phyloP scores from a whole-genome alignment of 1,140 invertebrate genomes.

The Drosophila pectinifera region DNA sequence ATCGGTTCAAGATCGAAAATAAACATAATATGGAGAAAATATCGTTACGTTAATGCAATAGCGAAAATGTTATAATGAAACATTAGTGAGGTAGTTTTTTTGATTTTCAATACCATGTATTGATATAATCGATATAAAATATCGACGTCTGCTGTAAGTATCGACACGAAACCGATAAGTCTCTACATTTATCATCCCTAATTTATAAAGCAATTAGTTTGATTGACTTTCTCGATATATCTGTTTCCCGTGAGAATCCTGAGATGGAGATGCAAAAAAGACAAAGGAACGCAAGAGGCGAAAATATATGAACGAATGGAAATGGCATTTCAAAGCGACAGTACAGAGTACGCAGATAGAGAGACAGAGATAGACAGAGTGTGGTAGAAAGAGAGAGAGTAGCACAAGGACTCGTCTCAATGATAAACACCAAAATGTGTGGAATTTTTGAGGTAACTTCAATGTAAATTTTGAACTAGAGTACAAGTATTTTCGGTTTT shows the following conservation, averaged over 20 bases:
- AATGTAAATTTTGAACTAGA: conserved; percentile 11
- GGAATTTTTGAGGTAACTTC: conserved; percentile 16
- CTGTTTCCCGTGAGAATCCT: conserved; percentile 5
- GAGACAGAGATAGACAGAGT: conserved; percentile 22
- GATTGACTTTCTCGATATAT: conserved; percentile 25
- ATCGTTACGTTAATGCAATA: background rate
- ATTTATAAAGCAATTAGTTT: conserved; percentile 25
- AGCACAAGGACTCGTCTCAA: conserved; percentile 34
- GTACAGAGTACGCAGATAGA: conserved; percentile 15
- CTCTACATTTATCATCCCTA: background rate
- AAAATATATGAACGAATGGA: conserved; percentile 20
- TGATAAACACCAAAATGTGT: conserved; percentile 26
- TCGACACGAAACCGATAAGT: background rate
- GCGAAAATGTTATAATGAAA: background rate
- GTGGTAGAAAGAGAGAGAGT: conserved; percentile 38
- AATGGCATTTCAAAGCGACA: conserved; percentile 52
- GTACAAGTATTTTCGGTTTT: conserved; percentile 22
- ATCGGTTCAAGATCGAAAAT: background rate
- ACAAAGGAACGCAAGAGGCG: conserved; percentile 21
- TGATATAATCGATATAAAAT: no score
- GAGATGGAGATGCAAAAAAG: conserved; percentile 27
- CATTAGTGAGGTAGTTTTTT: no score
- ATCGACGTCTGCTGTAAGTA: background rate
- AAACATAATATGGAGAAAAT: background rate
- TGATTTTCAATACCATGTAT: no score